Evolutionary conservation across 1,140 invertebrate genomes (phyloP).

Genomic region (Macrostomum lignano): DNA sequence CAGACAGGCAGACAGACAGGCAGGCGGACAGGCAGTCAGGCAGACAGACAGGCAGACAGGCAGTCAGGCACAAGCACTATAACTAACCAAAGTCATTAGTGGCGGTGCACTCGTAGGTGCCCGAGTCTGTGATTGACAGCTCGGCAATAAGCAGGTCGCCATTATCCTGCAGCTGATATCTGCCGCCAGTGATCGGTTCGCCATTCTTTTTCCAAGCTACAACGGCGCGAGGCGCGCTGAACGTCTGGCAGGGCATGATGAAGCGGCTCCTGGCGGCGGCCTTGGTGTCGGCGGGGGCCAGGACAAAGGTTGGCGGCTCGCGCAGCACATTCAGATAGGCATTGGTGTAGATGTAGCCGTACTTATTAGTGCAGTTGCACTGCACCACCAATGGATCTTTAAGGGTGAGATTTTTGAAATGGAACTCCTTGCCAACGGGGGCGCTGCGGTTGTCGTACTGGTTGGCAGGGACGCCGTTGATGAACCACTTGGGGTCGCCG

Average conservation of each 20-base stretch:
- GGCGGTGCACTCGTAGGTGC: constrained; percentile 63
- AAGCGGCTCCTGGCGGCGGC: constrained; percentile 49
- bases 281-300: constrained; percentile 39
- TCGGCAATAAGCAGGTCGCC: constrained; percentile 35
- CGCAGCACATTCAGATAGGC: constrained; percentile 79
- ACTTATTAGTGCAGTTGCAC: constrained; percentile 87
- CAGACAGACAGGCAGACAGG: no score
- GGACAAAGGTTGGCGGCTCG: constrained; percentile 57
- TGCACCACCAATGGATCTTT: constrained; percentile 82
- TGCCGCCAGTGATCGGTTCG: constrained; percentile 49
- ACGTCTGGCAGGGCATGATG: constrained; percentile 59
- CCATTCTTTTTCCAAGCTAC: constrained; percentile 68
- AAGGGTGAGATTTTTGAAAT: constrained; percentile 38
- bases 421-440: no score
- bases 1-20: no score
- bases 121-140: constrained; percentile 26
- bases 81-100: constrained; percentile 76
- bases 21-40: no score
- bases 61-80: no score
- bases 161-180: constrained; percentile 38
- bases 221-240: constrained; percentile 66
- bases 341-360: constrained; percentile 89
- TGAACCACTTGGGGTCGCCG: no score
- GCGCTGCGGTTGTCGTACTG: no score
- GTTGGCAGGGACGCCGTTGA: no score